phyloP scores from a whole-genome alignment of 2,888 invertebrate species.

The Leucophenga maculata region DNA sequence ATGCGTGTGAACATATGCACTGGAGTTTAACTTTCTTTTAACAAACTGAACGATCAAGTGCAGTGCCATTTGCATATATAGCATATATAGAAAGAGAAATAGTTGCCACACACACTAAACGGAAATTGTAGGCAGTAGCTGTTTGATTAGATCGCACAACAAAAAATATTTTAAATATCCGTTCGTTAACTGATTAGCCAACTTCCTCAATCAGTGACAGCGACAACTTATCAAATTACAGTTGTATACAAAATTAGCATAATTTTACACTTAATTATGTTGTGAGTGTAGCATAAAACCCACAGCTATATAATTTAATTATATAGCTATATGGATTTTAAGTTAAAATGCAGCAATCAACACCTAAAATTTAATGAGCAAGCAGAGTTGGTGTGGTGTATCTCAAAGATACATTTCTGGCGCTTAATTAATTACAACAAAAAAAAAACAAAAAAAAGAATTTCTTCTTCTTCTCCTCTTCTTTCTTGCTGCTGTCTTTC shows the following conservation, averaged over 20 bases:
- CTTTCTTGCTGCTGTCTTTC: too few relatives aligned
- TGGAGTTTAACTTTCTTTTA: not conserved
- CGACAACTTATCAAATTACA: slow-evolving; percentile 36
- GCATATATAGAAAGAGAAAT: not conserved
- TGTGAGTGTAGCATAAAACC: slow-evolving; percentile 37
- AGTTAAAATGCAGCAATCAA: slow-evolving; percentile 15
- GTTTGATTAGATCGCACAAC: not conserved
- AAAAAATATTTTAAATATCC: slow-evolving; percentile 50
- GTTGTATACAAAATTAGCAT: slow-evolving; percentile 46
- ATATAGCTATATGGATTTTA: not conserved
- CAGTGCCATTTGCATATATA: not conserved
- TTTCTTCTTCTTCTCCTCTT: too few relatives aligned
- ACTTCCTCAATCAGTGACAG: slow-evolving; percentile 61
- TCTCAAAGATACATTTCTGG: too few relatives aligned
- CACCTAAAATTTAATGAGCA: slow-evolving; percentile 7
- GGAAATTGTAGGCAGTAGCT: slow-evolving; percentile 55
- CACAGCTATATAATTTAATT: slow-evolving; percentile 35
- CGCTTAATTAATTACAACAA: too few relatives aligned
- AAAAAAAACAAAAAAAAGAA: too few relatives aligned
- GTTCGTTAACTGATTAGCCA: slow-evolving; percentile 57
- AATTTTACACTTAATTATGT: slow-evolving; percentile 62
- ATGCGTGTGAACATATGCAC: not conserved
- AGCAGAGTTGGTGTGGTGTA: not conserved
- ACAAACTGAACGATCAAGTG: not conserved
- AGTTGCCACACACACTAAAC: slow-evolving; percentile 28